Base-by-base conservation (phyloP, 2,113 vertebrate genomes). In the Pyrgilauda ruficollis region DNA sequence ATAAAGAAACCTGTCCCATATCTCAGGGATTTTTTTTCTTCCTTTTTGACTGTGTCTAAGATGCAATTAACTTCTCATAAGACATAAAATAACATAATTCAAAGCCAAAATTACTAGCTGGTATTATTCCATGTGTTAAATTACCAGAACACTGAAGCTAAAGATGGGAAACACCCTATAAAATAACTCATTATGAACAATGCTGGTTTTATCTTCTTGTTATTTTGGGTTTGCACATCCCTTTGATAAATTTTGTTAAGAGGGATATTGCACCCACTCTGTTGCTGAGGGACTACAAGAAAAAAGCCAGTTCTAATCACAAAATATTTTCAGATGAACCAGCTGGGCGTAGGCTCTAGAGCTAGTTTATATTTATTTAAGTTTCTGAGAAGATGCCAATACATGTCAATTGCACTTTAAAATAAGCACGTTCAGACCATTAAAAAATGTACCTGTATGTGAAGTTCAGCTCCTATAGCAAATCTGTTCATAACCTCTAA, bases 91-190 rank as follows among this genome's bases (percentile, higher is more conserved):
- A 97, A 97, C 93, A 97, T 33, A 31, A 74, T 68, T 80, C 64
- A 87, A 90, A 93, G 94, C 94, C 94, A 96, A 94, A 92, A 94
- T 97, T 95, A 84, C 97, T 95, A 89, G 67, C 85, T 89, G 75
- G 84, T 97, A 93, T 92, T 96, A 94, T 97, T 96, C 41, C 94
- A 89, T 96, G 94, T 96, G 96, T 96, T 96, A 87, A 95, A 89
- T 96, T 96, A 93, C 96, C 89, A 95, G 92, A 94, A 94, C 76
- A 76, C 49, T 89, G 83, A 95, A 96, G 80, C 27, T 93, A 46
- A 95, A 92, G 69, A 89, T 80, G 91, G 93, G 97, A 87, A 97
- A 97, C 96, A 94, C 96, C 96, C 93, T 93, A 87, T 96, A 96
- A 97, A 97, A 97, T 84, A 96, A 95, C 96, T 96, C 73, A 89